Conservation (phyloP, 1,140 invertebrate genomes). For the Eciton burchellii region DNA sequence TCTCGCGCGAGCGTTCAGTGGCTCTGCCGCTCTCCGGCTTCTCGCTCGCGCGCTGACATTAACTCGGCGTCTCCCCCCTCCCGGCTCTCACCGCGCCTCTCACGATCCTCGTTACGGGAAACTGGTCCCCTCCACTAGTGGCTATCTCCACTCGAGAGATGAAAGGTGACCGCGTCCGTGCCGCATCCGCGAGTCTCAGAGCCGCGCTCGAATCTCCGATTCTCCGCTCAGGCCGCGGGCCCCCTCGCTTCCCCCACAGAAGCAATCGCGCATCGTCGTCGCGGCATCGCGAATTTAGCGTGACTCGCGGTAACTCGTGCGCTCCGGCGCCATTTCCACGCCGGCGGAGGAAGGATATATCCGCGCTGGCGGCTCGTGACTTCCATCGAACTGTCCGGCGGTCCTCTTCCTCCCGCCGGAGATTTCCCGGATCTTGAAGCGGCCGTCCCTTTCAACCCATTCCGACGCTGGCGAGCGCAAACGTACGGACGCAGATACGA, state of each 20-base stretch:
- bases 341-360: conserved; percentile 27
- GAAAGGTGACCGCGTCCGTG: background rate
- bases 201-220: conserved; percentile 17
- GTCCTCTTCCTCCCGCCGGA: conserved; percentile 5
- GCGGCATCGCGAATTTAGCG: conserved; percentile 43
- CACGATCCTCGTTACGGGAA: background rate
- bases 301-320: conserved; percentile 28
- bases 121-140: no score
- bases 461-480: conserved; percentile 34
- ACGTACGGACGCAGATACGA: conserved; percentile 28
- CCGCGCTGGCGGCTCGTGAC: conserved; percentile 27
- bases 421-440: conserved; percentile 18
- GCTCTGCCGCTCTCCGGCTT: background rate
- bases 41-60: background rate
- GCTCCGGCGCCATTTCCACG: conserved; percentile 11
- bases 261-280: conserved; percentile 35
- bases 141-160: background rate
- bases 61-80: background rate
- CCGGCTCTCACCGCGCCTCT: background rate
- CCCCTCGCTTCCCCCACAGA: conserved; percentile 18
- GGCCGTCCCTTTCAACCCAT: conserved; percentile 6
- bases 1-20: background rate
- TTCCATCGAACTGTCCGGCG: conserved; percentile 47
- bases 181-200: background rate
- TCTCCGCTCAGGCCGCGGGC: background rate